Evolutionary conservation across 2,113 vertebrate genomes (phyloP).

Genomic region (Leucoraja erinaceus): DNA sequence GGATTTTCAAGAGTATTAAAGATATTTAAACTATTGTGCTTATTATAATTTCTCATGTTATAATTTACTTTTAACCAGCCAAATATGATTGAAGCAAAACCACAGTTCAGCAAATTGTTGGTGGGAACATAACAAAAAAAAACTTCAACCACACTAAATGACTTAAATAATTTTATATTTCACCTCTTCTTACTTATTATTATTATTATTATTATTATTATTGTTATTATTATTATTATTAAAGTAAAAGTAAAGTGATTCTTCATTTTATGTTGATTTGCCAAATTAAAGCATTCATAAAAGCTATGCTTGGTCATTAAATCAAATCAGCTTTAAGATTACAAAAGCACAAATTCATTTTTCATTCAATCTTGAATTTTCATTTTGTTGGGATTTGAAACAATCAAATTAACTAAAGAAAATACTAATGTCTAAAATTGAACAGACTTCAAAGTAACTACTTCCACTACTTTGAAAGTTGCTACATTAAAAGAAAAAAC

Average conservation of each 20-base stretch:
- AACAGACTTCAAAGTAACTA: slow-evolving; percentile 33
- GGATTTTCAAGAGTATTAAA: not conserved
- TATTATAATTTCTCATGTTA: not conserved
- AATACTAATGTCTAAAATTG: not conserved
- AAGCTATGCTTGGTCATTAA: not conserved
- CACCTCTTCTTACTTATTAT: not conserved
- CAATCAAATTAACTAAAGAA: not conserved
- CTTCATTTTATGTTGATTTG: not conserved
- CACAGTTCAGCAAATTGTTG: not conserved
- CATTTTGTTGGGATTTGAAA: slow-evolving; percentile 4
- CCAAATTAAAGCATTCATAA: not conserved
- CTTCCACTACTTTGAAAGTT: not conserved
- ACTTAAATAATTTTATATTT: not conserved
- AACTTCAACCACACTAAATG: not conserved
- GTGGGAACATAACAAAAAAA: not conserved
- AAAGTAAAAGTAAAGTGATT: not conserved
- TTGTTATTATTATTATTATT: not conserved
- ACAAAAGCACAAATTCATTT: not conserved
- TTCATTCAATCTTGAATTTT: not conserved
- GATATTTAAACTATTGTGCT: not conserved
- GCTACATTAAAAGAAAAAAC: slow-evolving; percentile 23
- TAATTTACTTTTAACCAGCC: not conserved
- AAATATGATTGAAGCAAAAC: not conserved
- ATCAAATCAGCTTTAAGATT: not conserved
- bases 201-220: not conserved